Conservation (phyloP, 2,797 vertebrate genomes). For the Smutsia temminckii region DNA sequence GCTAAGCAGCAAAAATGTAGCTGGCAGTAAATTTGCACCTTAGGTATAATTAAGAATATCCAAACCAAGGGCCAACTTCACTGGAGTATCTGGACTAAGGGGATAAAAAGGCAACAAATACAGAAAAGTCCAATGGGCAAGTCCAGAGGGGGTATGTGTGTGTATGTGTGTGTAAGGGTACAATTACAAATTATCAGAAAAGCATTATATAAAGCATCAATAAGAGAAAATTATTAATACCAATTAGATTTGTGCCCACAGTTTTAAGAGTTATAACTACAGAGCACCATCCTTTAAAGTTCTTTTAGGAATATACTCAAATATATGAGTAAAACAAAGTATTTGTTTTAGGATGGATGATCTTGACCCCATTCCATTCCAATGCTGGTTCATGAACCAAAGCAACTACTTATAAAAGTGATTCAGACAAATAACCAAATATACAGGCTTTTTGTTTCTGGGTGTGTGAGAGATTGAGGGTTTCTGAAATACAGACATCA, state of each 20-base stretch:
- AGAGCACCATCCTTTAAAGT: background rate
- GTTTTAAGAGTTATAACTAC: background rate
- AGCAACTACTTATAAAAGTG: background rate
- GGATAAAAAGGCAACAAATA: background rate
- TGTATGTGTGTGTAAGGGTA: too few species aligned
- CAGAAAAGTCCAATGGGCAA: constrained; percentile 1
- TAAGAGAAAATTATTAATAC: background rate
- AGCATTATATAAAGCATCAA: background rate
- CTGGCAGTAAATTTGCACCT: background rate
- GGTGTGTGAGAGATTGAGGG: background rate
- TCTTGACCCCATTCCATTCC: background rate
- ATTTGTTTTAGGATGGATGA: background rate
- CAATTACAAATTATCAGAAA: background rate
- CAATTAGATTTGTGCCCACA: background rate
- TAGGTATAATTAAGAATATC: background rate
- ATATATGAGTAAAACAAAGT: background rate
- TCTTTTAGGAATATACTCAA: background rate
- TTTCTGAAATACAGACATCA: constrained; percentile 23
- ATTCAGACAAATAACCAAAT: constrained; percentile 11
- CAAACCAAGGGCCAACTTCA: constrained; percentile 13
- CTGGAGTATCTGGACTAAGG: background rate
- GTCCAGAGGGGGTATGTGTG: background rate
- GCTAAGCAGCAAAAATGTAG: background rate
- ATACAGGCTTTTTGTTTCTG: background rate
- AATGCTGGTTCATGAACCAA: background rate